Base-by-base conservation (phyloP, 1,140 invertebrate genomes). In the Drosophila prosaltans region DNA sequence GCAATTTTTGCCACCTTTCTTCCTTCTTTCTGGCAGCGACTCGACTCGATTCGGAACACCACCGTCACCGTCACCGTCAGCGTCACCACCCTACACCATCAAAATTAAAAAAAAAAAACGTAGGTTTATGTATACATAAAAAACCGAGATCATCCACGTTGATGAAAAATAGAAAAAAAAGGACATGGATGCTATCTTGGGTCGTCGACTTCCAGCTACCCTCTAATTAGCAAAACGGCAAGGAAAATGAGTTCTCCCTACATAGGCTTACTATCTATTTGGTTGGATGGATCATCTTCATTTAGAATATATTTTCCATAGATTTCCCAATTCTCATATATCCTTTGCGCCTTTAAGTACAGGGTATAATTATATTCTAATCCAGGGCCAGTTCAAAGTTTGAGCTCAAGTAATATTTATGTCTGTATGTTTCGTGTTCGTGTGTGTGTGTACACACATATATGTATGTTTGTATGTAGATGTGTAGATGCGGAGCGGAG, bases 1-100 rank as follows among this genome's bases (percentile, higher is more conserved):
- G 62, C 72, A 72, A 76, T 72, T 72, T 78, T 79, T 79, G 76
- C 76, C 76, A 79, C 76, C 76, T 79, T 76, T 39, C 61, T 79
- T 62, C 48, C 59, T 39, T 28, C 54, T 58, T 39, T 28, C 54
- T 58, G 57, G 16, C 21, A 39, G 32, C 32, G 57, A 69, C 36
- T 65, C 32, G 57, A 69, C 36, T 65, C 41, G 57, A 69, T 36
- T 65, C 41, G 32, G 63, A 69, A 65, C 58, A 74, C 58, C 72
- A 74, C 71, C 63, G 40, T 24, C 36, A 69, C 45, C 24, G 55
- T 40, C 64, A 55, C 40, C 62, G 70, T 73, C 61, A 65, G 26
- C 59, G 28, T 54, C 61, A 54, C 73, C 75, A 78, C 76, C 76
- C 72, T 75, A 63, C 63, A 64, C 65, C 61, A 73, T 67, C 65